Evolutionary conservation across 1,140 invertebrate species (phyloP).

Genomic region (Cecropterus lyciades): DNA sequence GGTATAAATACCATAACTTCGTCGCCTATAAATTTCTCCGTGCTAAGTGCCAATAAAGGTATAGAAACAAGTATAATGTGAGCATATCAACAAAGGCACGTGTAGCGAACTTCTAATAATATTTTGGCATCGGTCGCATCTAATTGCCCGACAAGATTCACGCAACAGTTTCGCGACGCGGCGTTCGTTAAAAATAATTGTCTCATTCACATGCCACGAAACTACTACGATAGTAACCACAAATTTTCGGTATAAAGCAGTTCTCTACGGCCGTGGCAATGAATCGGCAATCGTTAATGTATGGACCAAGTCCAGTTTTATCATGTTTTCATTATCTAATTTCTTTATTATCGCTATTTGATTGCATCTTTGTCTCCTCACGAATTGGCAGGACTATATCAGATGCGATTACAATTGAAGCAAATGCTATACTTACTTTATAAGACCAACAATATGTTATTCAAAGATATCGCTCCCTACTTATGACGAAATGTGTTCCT

Average conservation of each 20-base stretch:
- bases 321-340: slow-evolving; percentile 21
- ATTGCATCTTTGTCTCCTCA: too few relatives aligned
- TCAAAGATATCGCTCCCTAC: not conserved
- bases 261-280: slow-evolving; percentile 66
- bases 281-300: slow-evolving; percentile 54
- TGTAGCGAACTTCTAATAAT: slow-evolving; percentile 55
- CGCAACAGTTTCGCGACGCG: slow-evolving; percentile 45
- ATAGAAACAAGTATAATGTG: slow-evolving; percentile 19
- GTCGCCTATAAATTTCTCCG: slow-evolving; percentile 24
- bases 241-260: slow-evolving; percentile 74
- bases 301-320: slow-evolving; percentile 35
- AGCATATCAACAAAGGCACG: slow-evolving; percentile 52
- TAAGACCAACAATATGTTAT: not conserved
- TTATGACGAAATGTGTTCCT: not conserved
- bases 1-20: slow-evolving; percentile 6
- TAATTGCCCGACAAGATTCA: slow-evolving; percentile 49
- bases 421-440: not conserved
- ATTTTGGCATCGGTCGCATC: slow-evolving; percentile 62
- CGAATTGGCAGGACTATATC: too few relatives aligned
- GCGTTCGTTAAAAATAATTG: slow-evolving; percentile 75
- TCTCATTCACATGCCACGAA: slow-evolving; percentile 74
- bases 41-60: slow-evolving; percentile 28
- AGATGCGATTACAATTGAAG: too few relatives aligned
- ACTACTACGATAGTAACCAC: slow-evolving; percentile 79
- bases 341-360: not conserved